Percentiles rank a stretch among this genome's conserved stretches.
These are phyloP conservation scores for Daboia siamensis DNA, from an alignment of 2,113 vertebrate genomes.

Conservation along the genomic window DNA sequence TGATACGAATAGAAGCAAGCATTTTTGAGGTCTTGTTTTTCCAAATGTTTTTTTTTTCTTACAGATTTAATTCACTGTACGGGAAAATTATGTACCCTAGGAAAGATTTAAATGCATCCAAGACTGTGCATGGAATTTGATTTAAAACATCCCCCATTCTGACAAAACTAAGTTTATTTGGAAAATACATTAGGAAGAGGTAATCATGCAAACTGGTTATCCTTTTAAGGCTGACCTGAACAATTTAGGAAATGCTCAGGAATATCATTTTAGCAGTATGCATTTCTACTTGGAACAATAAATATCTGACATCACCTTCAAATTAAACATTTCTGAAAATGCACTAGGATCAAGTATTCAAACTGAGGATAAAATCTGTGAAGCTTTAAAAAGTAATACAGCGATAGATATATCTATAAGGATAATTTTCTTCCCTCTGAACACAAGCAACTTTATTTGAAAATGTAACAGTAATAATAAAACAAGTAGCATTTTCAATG, in stretches of 20 bases:
- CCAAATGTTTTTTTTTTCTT: constrained; percentile 38
- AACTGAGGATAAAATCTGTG: constrained; percentile 70
- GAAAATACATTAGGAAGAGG: background rate
- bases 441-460: constrained; percentile 9
- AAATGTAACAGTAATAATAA: constrained; percentile 1
- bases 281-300: background rate
- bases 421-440: constrained; percentile 47
- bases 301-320: background rate
- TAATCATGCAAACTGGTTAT: background rate
- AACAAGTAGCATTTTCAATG: background rate
- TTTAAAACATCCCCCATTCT: constrained; percentile 2
- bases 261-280: background rate
- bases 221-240: background rate
- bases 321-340: constrained; percentile 50
- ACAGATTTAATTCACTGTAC: constrained; percentile 35
- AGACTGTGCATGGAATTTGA: background rate
- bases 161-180: background rate
- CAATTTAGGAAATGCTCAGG: background rate
- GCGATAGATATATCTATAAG: constrained; percentile 71
- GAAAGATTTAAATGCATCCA: background rate
- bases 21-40: constrained; percentile 41
- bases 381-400: constrained; percentile 69
- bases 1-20: constrained; percentile 12
- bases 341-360: constrained; percentile 64
- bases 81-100: constrained; percentile 2